Percentiles rank a stretch among this genome's conserved stretches.
Conservation (phyloP, 2,888 invertebrate species). For the Chaetogeoica ovagalla region DNA sequence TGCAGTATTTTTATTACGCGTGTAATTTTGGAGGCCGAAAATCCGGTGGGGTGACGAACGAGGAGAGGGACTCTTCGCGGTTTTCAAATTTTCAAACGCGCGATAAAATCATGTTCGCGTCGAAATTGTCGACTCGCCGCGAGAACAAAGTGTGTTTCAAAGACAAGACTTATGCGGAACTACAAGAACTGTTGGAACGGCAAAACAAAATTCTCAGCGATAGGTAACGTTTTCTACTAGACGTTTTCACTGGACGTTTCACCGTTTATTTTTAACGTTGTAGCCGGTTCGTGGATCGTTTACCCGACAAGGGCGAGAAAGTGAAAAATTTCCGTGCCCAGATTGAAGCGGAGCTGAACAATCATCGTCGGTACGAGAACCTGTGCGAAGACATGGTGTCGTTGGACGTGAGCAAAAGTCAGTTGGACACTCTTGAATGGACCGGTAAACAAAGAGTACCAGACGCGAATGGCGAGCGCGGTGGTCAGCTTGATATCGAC, state of each 20-base stretch:
- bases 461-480: background rate
- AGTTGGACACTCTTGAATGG: conserved; percentile 67
- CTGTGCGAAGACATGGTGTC: conserved; percentile 63
- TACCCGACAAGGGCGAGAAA: conserved; percentile 67
- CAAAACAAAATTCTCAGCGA: conserved; percentile 64
- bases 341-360: conserved; percentile 62
- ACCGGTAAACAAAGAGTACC: conserved; percentile 60
- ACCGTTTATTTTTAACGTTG: conserved; percentile 52
- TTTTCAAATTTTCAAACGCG: too few species aligned
- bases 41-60: too few species aligned
- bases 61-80: too few species aligned
- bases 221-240: conserved; percentile 57
- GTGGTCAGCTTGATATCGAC: conserved; percentile 56
- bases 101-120: background rate
- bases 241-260: background rate
- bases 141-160: conserved; percentile 56
- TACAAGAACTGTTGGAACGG: conserved; percentile 61
- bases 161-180: conserved; percentile 47
- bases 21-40: too few species aligned
- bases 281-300: conserved; percentile 63
- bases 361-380: conserved; percentile 63
- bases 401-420: conserved; percentile 62
- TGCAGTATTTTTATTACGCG: too few species aligned
- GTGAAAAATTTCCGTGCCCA: conserved; percentile 63
- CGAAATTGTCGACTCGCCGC: background rate